Conservation (phyloP, 2,888 invertebrate genomes). For the Cynaeus angustus region DNA sequence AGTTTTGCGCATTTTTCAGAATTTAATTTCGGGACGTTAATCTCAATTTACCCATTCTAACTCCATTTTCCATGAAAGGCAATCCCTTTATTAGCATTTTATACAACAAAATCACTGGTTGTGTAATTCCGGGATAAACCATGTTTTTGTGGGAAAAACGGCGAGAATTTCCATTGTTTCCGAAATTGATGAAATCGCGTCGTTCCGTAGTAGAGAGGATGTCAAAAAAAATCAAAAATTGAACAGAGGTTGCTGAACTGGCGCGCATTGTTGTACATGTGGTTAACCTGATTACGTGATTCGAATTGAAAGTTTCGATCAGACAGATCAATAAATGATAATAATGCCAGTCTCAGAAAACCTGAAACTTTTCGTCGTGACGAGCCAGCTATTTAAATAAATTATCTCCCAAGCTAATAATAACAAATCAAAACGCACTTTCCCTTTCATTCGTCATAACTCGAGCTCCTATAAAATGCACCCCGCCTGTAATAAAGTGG, state of each 20-base stretch:
- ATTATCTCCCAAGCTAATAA: no score
- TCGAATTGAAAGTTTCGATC: neutral
- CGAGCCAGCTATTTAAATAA: no score
- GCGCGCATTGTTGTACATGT: neutral
- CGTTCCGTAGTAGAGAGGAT: no score
- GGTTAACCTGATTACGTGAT: slow-evolving; percentile 3
- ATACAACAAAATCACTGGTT: slow-evolving; percentile 7
- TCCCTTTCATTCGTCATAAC: no score
- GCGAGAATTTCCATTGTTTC: neutral
- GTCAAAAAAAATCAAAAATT: neutral
- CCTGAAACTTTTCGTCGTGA: no score
- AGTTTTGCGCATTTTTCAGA: neutral
- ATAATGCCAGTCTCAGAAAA: neutral
- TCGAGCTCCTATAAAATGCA: no score
- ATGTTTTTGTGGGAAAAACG: neutral
- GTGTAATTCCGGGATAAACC: neutral
- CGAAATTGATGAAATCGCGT: no score
- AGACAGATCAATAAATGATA: neutral
- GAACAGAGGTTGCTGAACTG: neutral
- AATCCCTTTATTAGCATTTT: slow-evolving; percentile 5
- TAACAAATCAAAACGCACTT: no score
- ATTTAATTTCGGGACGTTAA: no score
- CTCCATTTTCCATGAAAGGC: neutral
- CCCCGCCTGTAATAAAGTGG: no score
- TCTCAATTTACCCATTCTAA: no score